Conservation (phyloP, 1,140 invertebrate genomes). For the Drosophila nannoptera region DNA sequence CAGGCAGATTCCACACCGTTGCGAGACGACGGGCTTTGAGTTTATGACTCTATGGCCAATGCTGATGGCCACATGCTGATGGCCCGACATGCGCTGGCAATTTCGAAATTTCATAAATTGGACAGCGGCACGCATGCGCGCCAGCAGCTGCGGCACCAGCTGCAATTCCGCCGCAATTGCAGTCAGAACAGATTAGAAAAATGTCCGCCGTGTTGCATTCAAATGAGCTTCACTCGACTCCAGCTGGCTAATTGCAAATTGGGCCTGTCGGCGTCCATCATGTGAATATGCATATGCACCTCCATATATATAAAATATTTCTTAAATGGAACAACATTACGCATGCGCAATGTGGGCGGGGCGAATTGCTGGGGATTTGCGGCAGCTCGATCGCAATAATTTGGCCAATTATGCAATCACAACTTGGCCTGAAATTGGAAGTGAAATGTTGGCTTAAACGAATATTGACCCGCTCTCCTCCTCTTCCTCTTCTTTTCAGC, state of each 20-base stretch:
- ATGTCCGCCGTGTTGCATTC: conserved; percentile 30
- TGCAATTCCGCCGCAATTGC: conserved; percentile 31
- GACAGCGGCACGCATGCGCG: conserved; percentile 60
- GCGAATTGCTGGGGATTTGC: conserved; percentile 19
- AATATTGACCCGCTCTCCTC: conserved; percentile 1
- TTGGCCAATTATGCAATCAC: no score
- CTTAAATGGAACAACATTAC: conserved; percentile 18
- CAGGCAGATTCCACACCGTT: conserved; percentile 44
- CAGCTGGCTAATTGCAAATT: conserved; percentile 44
- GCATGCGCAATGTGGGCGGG: conserved; percentile 12
- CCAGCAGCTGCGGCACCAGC: conserved; percentile 20
- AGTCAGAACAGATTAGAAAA: conserved; percentile 42
- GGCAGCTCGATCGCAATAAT: no score
- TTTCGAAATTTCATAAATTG: conserved; percentile 55
- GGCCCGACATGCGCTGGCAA: conserved; percentile 46
- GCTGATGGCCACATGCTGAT: conserved; percentile 43
- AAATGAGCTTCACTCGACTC: conserved; percentile 24
- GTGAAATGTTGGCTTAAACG: background rate
- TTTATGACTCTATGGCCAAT: conserved; percentile 32
- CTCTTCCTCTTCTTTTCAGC: no score
- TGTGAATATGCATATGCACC: conserved; percentile 10
- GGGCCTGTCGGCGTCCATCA: conserved; percentile 38
- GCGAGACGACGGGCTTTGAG: conserved; percentile 34
- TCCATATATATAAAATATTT: background rate
- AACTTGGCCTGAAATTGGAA: background rate